Conservation (phyloP, 1,140 invertebrate genomes). For the Diachasmimorpha longicaudata region DNA sequence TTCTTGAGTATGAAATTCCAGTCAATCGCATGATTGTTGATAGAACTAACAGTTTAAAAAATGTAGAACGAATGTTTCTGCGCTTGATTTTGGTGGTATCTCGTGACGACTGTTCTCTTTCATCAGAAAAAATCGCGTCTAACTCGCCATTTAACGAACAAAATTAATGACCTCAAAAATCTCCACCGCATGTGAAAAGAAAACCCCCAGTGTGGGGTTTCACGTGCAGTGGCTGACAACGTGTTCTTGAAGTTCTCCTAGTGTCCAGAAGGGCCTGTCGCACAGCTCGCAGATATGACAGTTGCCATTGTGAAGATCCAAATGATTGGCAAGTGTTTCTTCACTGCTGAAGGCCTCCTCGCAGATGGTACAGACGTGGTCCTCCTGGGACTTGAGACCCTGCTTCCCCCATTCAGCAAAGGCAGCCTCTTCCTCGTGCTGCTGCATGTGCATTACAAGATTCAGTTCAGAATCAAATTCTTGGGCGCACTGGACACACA, state of each 20-base stretch:
- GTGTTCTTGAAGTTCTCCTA: slow-evolving; percentile 51
- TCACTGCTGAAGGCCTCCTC: slow-evolving; percentile 45
- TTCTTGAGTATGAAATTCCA: too few species aligned
- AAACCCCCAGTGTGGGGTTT: not conserved
- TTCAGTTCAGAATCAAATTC: slow-evolving; percentile 46
- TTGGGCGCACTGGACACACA: slow-evolving; percentile 48
- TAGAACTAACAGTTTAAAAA: too few species aligned
- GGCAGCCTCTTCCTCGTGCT: slow-evolving; percentile 53
- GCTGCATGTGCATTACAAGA: slow-evolving; percentile 52
- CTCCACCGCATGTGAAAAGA: too few species aligned
- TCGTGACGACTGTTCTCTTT: too few species aligned
- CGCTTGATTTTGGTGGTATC: too few species aligned
- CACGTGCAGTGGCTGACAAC: slow-evolving; percentile 47
- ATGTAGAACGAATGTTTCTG: too few species aligned
- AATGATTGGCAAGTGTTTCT: slow-evolving; percentile 46
- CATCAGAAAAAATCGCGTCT: too few species aligned
- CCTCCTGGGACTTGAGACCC: slow-evolving; percentile 28
- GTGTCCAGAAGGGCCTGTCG: slow-evolving; percentile 48
- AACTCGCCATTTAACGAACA: too few species aligned
- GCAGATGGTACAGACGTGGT: slow-evolving; percentile 45
- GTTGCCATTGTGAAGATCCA: slow-evolving; percentile 48
- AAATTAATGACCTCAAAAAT: too few species aligned
- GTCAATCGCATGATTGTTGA: too few species aligned
- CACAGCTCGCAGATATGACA: slow-evolving; percentile 54
- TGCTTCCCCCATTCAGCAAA: slow-evolving; percentile 53